Base-by-base conservation (phyloP, 2,113 vertebrate species). In the Triplophysa siluroides region DNA sequence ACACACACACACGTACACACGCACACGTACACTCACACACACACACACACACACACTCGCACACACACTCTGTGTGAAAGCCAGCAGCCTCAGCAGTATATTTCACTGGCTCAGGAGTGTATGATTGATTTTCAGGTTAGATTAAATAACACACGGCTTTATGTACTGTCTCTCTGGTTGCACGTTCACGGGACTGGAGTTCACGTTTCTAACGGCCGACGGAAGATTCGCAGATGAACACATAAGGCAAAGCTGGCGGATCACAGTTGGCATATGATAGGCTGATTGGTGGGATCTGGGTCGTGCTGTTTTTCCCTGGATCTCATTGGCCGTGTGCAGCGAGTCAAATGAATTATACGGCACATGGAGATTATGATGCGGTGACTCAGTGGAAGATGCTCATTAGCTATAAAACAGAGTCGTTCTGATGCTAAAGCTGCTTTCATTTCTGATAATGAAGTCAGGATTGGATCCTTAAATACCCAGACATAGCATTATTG, bases 361-460 rank as follows among this genome's bases (percentile, higher is more conserved):
- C 33, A 38, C 33, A 38, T 38, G 33, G 33, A 38, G 33, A 38
- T 38, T 38, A 38, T 38, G 33, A 38, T 38, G 33, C 33, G 5
- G 33, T 38, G 33, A 38, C 33, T 38, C 33, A 8, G 33, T 38
- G 33, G 33, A 38, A 38, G 33, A 38, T 38, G 33, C 33, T 38
- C 33, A 38, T 38, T 38, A 38, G 33, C 33, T 38, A 38, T 38
- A 7, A 38, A 38, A 38, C 33, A 38, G 29, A 90, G 91, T 92
- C 92, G 93, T 93, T 93, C 90, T 85, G 91, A 93, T 89, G 90
- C 90, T 93, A 92, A 94, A 93, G 90, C 92, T 90, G 90, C 91
- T 92, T 93, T 91, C 91, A 93, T 92, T 93, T 93, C 88, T 91
- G 87, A 88, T 92, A 92, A 93, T 93, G 91, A 92, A 92, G 90